Conservation (phyloP, 2,113 vertebrate genomes). For the Tyto alba region DNA sequence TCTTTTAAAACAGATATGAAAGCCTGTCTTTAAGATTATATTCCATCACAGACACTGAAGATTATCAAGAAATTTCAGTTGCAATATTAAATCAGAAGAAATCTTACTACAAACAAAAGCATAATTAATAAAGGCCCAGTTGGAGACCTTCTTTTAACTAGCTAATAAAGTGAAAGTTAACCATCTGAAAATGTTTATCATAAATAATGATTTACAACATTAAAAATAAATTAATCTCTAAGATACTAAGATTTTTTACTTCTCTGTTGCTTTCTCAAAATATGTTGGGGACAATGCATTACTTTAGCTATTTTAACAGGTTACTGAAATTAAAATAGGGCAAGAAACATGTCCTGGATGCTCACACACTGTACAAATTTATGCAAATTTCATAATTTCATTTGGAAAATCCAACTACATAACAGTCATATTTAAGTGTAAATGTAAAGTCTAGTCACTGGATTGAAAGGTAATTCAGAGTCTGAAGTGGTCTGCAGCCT, state of each 20-base stretch:
- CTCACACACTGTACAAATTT: not conserved
- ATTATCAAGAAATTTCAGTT: slow-evolving; percentile 33
- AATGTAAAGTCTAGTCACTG: not conserved
- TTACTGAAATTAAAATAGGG: not conserved
- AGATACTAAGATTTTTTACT: not conserved
- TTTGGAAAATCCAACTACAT: not conserved
- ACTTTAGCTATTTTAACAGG: not conserved
- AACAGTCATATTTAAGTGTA: not conserved
- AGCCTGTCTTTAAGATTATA: slow-evolving; percentile 45
- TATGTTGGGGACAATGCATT: not conserved
- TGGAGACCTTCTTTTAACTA: slow-evolving; percentile 4
- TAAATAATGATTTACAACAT: not conserved
- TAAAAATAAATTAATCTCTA: not conserved
- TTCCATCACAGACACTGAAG: slow-evolving; percentile 37
- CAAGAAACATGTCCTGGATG: not conserved
- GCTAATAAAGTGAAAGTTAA: not conserved
- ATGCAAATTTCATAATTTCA: not conserved
- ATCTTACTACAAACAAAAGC: not conserved
- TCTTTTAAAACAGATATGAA: slow-evolving; percentile 58
- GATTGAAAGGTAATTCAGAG: not conserved
- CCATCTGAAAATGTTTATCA: not conserved
- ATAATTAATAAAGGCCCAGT: not conserved
- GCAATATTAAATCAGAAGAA: slow-evolving; percentile 27
- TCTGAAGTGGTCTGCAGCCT: not conserved
- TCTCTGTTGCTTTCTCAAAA: not conserved